Base-by-base conservation (phyloP, 2,797 vertebrate species). In the Halcyon chelicuti region DNA sequence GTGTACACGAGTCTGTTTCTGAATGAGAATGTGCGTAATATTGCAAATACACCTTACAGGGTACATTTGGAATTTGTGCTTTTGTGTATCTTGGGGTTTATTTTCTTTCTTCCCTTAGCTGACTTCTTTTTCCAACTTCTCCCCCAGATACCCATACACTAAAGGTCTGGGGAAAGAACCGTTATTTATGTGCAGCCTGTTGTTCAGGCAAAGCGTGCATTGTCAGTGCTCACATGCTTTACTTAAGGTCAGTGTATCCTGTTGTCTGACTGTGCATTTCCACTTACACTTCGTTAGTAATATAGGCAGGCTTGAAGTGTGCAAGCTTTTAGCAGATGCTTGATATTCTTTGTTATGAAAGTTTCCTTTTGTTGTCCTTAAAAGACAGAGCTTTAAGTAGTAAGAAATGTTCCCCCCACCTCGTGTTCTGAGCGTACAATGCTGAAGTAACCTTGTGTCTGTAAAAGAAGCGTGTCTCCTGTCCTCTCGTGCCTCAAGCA, bases 321-420 rank as follows among this genome's bases (percentile, higher is more conserved):
- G 83, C 90, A 65, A 77, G 72, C 83, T 94, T 93, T 91, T 73
- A 79, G 68, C 40, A 95, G 88, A 33, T 85, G 88, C 2, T 95
- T 80, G 75, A 63, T 93, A 4, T 21, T 33, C 67, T 85, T 82
- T 90, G 71, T 85, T 94, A n/a, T 49, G 19, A 3, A 68, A 49
- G 55, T 65, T 84, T 40, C n/a, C 28, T 10, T 88, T 70, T 49
- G 70, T 73, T 91, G 61, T 66, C 31, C 33, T 90, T 44, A 57
- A 39, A 52, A 57, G 66, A 66, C 35, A 60, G 68, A 86, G 31
- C 40, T 65, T 18, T 88, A 54, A 76, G 25, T 21, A 55, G 14
- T 55, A 58, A n/a, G 35, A 37, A 2, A 9, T 7, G 40, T 20
- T 29, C 2, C 33, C 3, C 5, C 18, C 1, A 2, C 44, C 37